Base-by-base conservation (phyloP, 2,113 vertebrate species). In the Dasyprocta punctata region DNA sequence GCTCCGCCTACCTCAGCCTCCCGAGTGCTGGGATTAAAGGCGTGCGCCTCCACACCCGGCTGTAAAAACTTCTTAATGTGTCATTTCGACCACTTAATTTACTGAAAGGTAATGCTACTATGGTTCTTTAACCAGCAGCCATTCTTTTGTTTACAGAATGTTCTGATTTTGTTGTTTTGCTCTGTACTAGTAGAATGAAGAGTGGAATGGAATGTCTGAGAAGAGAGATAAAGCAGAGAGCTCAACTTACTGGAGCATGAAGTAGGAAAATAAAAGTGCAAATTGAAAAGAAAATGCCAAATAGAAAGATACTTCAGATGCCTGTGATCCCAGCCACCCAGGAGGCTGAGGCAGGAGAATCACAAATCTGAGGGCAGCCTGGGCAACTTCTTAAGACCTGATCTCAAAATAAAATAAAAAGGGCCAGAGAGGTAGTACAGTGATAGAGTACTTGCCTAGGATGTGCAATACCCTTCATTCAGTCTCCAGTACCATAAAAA, bases 111-210 rank as follows among this genome's bases (percentile, higher is more conserved):
- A 67, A 85, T 90, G 94, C 93, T 95, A 95, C 95, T 90, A 52
- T 75, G 26, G 58, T 65, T 95, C 82, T 88, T 96, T 75, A 95
- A 92, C 26, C 93, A 92, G 93, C 96, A 92, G 78, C 84, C n/a
- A 85, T 71, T 97, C 91, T 93, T 95, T 93, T 96, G 97, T 98
- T 98, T 98, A 98, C 97, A 98, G 58, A 92, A 86, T 92, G 96
- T 96, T 94, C 96, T 30, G 61, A 75, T 97, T 97, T 97, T 97
- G 92, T 97, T 97, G 94, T 97, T 96, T 97, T 97, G 96, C 96
- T 98, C 87, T 97, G 88, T 98, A 97, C 67, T 96, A 78, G n/a
- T 95, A 78, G n/a, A 54, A 92, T 60, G 52, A 12, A 49, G 36
- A 71, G 28, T 97, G 67, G 89, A 92, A 89, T 92, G 81, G 65